phyloP scores from a whole-genome alignment of 2,888 invertebrate species.

The Embidobia sp. region DNA sequence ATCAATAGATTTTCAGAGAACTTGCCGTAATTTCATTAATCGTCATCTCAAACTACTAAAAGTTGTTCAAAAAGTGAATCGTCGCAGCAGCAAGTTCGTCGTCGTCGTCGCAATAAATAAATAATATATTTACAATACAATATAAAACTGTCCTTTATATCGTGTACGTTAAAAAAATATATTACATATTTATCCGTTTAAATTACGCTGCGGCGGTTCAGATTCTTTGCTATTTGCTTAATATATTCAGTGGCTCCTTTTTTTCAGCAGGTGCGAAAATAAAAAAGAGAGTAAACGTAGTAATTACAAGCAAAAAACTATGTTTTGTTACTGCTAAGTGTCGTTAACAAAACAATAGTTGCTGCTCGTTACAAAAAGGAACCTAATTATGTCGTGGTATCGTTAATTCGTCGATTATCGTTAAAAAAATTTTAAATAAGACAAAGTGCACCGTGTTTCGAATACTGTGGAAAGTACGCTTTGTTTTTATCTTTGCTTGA shows the following conservation, averaged over 20 bases:
- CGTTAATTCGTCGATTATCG: constrained; percentile 25
- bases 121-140: constrained; percentile 55
- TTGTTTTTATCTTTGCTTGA: constrained; percentile 15
- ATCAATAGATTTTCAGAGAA: constrained; percentile 10
- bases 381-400: constrained; percentile 33
- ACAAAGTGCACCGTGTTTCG: constrained; percentile 35
- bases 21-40: constrained; percentile 3
- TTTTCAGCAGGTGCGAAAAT: constrained; percentile 40
- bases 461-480: constrained; percentile 46
- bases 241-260: too few species aligned
- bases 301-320: constrained; percentile 13
- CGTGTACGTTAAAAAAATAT: constrained; percentile 33
- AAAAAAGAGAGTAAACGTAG: constrained; percentile 19
- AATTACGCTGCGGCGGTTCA: constrained; percentile 6
- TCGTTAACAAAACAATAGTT: constrained; percentile 8
- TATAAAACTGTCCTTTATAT: constrained; percentile 26
- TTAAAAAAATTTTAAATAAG: not conserved
- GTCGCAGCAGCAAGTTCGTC: not conserved
- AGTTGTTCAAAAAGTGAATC: not conserved
- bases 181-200: constrained; percentile 32
- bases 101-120: constrained; percentile 27
- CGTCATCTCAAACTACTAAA: not conserved
- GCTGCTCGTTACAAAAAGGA: constrained; percentile 29
- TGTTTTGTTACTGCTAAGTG: constrained; percentile 11
- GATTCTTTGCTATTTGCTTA: constrained; percentile 7